Conservation (phyloP, 2,113 vertebrate species). For the Lamprotornis superbus region DNA sequence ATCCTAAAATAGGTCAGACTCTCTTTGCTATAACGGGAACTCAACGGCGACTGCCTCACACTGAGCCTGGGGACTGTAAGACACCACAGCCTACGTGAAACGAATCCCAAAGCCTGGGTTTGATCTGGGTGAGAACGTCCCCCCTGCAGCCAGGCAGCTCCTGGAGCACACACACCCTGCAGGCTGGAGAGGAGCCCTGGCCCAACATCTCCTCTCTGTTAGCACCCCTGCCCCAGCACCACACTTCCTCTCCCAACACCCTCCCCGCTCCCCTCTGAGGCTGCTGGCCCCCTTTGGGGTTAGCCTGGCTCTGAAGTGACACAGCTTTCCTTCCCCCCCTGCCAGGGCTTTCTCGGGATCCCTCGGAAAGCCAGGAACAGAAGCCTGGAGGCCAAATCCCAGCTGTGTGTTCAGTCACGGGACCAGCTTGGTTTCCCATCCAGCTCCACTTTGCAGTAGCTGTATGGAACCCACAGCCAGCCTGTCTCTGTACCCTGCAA, state of each 20-base stretch:
- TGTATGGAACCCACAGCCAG: background rate
- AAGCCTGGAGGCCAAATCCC: slow-evolving; percentile 9
- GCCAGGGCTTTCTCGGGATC: background rate
- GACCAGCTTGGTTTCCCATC: background rate
- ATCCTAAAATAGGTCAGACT: background rate
- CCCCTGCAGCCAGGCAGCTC: background rate
- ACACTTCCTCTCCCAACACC: background rate
- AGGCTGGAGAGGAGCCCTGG: background rate
- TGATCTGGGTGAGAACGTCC: background rate
- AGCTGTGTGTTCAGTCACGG: background rate
- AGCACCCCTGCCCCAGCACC: background rate
- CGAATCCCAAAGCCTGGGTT: rapidly evolving
- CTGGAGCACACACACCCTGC: background rate
- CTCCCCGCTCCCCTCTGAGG: rapidly evolving
- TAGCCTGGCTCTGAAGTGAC: background rate
- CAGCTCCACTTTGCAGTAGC: background rate
- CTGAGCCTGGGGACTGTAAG: background rate
- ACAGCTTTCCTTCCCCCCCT: background rate
- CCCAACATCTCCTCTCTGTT: background rate
- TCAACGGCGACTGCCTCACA: background rate
- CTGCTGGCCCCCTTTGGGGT: background rate
- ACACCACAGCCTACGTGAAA: background rate
- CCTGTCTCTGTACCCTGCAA: background rate
- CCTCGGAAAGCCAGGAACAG: background rate
- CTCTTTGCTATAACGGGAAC: background rate